Evolutionary conservation across 2,113 vertebrate species (phyloP).

Genomic region (Gymnobelideus leadbeateri): DNA sequence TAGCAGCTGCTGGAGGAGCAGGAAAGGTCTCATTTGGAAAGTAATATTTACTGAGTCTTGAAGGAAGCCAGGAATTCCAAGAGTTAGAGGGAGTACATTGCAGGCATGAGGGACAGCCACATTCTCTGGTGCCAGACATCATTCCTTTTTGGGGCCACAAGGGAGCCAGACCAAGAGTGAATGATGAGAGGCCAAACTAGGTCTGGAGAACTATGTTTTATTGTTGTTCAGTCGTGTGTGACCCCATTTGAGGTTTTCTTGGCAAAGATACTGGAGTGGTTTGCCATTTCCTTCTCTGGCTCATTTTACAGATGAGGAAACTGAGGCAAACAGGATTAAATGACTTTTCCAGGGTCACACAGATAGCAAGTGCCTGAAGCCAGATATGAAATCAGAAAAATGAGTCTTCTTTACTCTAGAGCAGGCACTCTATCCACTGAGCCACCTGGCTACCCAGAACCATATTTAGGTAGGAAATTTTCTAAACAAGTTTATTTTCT

Average conservation of each 20-base stretch:
- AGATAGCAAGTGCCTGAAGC: neutral
- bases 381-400: neutral
- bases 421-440: too few species aligned
- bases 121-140: neutral
- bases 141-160: neutral
- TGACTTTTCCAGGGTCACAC: neutral
- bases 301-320: neutral
- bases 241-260: neutral
- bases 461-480: neutral
- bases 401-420: too few species aligned
- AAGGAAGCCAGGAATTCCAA: neutral
- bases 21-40: neutral
- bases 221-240: neutral
- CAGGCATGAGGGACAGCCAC: neutral
- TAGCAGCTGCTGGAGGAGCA: neutral
- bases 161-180: neutral
- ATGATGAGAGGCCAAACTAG: neutral
- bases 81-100: neutral
- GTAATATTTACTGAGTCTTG: neutral
- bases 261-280: neutral
- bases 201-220: neutral
- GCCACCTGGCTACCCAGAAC: neutral
- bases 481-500: neutral
- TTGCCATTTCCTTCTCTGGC: neutral
- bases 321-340: neutral